Evolutionary conservation across 2,888 invertebrate species (phyloP), one percentile per base, ranked within the genome.

Genomic region (Meteorus cinctellus): DNA sequence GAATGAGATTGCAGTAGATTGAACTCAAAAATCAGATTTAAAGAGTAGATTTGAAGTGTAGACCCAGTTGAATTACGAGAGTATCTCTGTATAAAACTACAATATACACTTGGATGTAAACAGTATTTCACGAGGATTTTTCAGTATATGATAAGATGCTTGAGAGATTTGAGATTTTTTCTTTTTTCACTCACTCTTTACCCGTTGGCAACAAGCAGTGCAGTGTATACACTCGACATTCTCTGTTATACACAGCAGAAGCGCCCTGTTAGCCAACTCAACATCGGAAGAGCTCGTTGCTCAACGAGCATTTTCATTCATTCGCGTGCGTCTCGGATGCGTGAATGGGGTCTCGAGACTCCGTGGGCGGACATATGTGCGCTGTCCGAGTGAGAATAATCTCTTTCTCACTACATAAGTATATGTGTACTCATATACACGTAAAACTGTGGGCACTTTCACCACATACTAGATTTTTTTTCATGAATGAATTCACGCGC

Each of bases 401-500:
- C 24, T 75, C 71, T 34, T 36, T 71, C 51, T 62, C 60, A 66
- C 71, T 62, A 72, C n/a, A 59, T 36, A 19, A 29, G 31, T 12
- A 29, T 73, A 31, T 51, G n/a, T 55, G 8, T 6, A 55, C 4
- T 19, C n/a, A 19, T 55, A 55, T 55, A 29, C 31, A n/a, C 19
- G 8, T 19, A 31, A 29, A 34, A 34, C 48, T 8, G 34, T 72
- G 67, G 75, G 77, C 72, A 79, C 76, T 69, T 55, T 59, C 71
- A 77, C 71, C 65, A 60, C 74, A 70, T 62, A 77, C 69, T 76
- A 69, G 77, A 79, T 82, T 84, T 81, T 82, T 84, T 80, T 82
- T 85, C 82, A 82, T 84, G 84, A 86, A 86, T 87, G 87, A 86
- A 85, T 85, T 84, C 81, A 84, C 84, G 81, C 82, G 75, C 77